Conservation (phyloP, 2,888 invertebrate species). For the Eilema caniola region DNA sequence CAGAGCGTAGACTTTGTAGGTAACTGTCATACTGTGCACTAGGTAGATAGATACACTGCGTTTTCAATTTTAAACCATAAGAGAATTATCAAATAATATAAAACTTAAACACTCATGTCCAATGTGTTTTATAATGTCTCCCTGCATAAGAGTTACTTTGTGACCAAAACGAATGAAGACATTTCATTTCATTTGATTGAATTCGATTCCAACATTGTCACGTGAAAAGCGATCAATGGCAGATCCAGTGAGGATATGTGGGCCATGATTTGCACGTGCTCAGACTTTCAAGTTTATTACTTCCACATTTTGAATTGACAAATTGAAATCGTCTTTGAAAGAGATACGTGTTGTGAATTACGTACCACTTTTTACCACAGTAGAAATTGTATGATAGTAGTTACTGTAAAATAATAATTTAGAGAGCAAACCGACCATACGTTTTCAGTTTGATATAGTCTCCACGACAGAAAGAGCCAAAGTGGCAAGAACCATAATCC, state of each 20-base stretch:
- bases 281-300: not conserved
- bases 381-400: not conserved
- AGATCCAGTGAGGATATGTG: not conserved
- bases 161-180: not conserved
- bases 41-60: too few species aligned
- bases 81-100: too few species aligned
- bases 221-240: not conserved
- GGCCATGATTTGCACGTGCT: not conserved
- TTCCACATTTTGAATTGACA: not conserved
- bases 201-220: not conserved
- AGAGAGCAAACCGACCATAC: not conserved
- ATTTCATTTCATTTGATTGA: not conserved
- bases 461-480: too few species aligned
- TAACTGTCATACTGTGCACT: not conserved
- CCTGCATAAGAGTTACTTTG: not conserved
- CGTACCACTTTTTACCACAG: not conserved
- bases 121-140: not conserved
- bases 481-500: too few species aligned
- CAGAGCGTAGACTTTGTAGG: not conserved
- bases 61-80: too few species aligned
- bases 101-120: too few species aligned
- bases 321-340: not conserved
- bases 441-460: too few species aligned
- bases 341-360: not conserved
- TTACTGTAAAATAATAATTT: not conserved